phyloP scores from a whole-genome alignment of 92 coral and sea anemone species.

The Palythoa caribaeorum region DNA sequence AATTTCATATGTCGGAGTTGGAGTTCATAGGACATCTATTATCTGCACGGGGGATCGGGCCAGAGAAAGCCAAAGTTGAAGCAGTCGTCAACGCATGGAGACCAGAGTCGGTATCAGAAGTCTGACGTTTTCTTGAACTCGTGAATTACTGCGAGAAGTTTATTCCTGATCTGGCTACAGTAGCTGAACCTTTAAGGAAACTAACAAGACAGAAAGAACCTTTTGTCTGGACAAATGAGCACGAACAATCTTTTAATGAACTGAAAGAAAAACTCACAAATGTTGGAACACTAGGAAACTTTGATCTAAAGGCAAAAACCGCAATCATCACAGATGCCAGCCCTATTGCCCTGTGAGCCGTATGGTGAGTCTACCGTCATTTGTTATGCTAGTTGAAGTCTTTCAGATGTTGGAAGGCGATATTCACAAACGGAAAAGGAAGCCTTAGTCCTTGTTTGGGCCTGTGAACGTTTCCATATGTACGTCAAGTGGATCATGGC shows the following conservation, averaged over 20 bases:
- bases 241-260: neutral
- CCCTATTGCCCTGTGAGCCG: constrained; percentile 50
- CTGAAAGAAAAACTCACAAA: neutral
- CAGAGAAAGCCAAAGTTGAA: neutral
- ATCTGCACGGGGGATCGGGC: neutral
- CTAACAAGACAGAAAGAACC: neutral
- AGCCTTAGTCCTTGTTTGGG: neutral
- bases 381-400: neutral
- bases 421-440: neutral
- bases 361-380: constrained; percentile 16
- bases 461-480: neutral
- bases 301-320: neutral
- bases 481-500: constrained; percentile 58
- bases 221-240: neutral
- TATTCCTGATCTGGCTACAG: neutral
- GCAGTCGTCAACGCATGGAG: neutral
- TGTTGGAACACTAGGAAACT: neutral
- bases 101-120: neutral
- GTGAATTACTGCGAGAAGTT: constrained; percentile 1
- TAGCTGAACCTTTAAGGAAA: no score
- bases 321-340: neutral
- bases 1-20: neutral
- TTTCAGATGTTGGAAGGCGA: neutral
- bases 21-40: neutral
- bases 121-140: neutral